Evolutionary conservation across 35 echinoderm and acorn worm genomes (phyloP), one percentile per base, ranked within the genome.

Genomic region (Stichopus chloronotus): DNA sequence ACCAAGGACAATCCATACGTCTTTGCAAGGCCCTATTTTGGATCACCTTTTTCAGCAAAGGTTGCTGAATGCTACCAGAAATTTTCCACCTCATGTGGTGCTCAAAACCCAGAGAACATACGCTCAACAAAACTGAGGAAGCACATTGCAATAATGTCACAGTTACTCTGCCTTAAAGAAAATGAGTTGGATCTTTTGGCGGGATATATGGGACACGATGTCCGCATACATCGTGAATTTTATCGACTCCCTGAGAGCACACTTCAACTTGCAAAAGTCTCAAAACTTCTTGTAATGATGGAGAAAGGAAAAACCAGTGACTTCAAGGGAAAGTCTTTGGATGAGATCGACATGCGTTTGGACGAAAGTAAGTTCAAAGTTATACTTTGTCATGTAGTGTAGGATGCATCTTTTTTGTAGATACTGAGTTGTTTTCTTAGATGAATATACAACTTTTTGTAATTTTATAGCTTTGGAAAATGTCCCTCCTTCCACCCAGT

Each of bases 121-220:
- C 79, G 63, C 17, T 65, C 92, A 52, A 95, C 90, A 79, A 92
- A 88, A 59, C 56, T 95, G 5, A 78, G 94, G 52, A 95, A 95
- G 55, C 90, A 95, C 53, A 69, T 95, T 78, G 90, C 94, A 5
- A 92, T 79, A 7, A 92, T 95, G 82, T 72, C 61, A 56, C 94
- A 95, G 61, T 16, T 95, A 43, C 82, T 95, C 6, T 76, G 58
- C 61, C 78, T 92, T 13, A 86, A 90, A 13, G 82, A 92, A 71
- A 92, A 95, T 87, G 90, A 95, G 63, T 16, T 94, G 11, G 94
- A 94, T 54, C 25, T 92, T 5, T 55, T 94, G 77, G 94, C 94
- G 7, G 53, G 21, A 22, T 92, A 92, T 65, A 83, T 94, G 88
- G 94, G 94, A 9, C 94, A 92, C 30, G 63, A 94, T 60, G n/a